Base-by-base conservation (phyloP, 2,113 vertebrate species). In the human region DNA sequence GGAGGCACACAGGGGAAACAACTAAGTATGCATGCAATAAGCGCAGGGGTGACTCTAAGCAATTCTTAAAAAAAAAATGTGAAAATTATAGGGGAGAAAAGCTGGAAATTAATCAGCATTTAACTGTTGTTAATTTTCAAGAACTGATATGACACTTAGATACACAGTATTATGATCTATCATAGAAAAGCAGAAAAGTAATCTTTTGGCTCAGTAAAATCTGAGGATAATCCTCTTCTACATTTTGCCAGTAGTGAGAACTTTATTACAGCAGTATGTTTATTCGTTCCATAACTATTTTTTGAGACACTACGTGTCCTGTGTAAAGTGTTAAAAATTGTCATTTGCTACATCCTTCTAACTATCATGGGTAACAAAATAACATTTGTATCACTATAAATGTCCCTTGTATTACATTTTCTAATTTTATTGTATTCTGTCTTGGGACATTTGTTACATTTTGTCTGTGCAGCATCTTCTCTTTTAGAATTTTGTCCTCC, bases 171-270 rank as follows among this genome's bases (percentile, higher is more conserved):
- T 95, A 88, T 75, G 30, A 93, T 59, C 64, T 95, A 96, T 78
- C 70, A 93, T 40, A 97, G n/a, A 89, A 92, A 94, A 95, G 35
- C 86, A 96, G 84, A 94, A 17, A 91, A 79, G 27, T 92, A 84
- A 95, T 84, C 43, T 83, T 96, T 95, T 97, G 92, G 57, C 76
- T 96, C 23, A 55, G 2, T 64, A 93, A 93, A 82, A 93, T 73
- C 32, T 93, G 55, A 95, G 45, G n/a, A 96, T 87, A 96, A 97
- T 97, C 57, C 50, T 97, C 73, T 96, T 93, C 30, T 90, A 92
- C 90, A 94, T 92, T 90, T 85, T 96, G 45, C 25, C 75, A 76
- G 38, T 61, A 96, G 61, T 87, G 70, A 97, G 30, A 96, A 95
- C 9, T 93, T 96, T 92, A 93, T 96, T 96, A 66, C 8, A 68